phyloP scores from a whole-genome alignment of 2,797 vertebrate species.

The Syngnathus acus region DNA sequence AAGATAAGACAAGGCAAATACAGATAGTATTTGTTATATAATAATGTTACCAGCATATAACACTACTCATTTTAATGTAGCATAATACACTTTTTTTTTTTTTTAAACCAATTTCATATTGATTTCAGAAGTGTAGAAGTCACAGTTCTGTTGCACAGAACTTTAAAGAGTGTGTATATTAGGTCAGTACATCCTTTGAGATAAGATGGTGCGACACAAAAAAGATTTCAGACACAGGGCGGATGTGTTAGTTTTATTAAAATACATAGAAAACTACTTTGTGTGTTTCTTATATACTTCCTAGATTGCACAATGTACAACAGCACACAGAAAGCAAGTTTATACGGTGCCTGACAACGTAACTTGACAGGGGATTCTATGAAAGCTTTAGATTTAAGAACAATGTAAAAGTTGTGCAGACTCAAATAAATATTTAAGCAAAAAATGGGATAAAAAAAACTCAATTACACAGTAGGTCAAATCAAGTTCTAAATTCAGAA shows the following conservation, averaged over 20 bases:
- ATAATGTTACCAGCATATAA: not conserved
- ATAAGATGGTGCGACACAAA: slow-evolving; percentile 67
- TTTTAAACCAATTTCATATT: slow-evolving; percentile 1
- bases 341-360: slow-evolving; percentile 10
- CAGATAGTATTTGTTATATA: not conserved
- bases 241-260: slow-evolving; percentile 81
- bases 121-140: slow-evolving; percentile 6
- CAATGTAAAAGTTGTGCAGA: slow-evolving; percentile 12
- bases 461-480: slow-evolving; percentile 42
- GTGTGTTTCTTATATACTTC: slow-evolving; percentile 67
- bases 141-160: slow-evolving; percentile 27
- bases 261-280: slow-evolving; percentile 85
- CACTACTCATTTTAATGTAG: not conserved
- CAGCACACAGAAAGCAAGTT: slow-evolving; percentile 70
- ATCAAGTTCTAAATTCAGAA: slow-evolving; percentile 46
- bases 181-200: slow-evolving; percentile 25
- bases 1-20: not conserved
- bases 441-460: slow-evolving; percentile 44
- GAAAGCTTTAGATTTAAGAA: slow-evolving; percentile 45
- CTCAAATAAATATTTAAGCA: slow-evolving; percentile 47
- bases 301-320: slow-evolving; percentile 73
- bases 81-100: not conserved
- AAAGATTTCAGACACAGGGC: slow-evolving; percentile 72
- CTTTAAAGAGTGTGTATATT: slow-evolving; percentile 38
- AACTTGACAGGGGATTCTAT: slow-evolving; percentile 29